These are phyloP conservation scores for Brachionus manjavacas DNA, from an alignment of 1,140 invertebrate genomes.

Conservation along the genomic window DNA sequence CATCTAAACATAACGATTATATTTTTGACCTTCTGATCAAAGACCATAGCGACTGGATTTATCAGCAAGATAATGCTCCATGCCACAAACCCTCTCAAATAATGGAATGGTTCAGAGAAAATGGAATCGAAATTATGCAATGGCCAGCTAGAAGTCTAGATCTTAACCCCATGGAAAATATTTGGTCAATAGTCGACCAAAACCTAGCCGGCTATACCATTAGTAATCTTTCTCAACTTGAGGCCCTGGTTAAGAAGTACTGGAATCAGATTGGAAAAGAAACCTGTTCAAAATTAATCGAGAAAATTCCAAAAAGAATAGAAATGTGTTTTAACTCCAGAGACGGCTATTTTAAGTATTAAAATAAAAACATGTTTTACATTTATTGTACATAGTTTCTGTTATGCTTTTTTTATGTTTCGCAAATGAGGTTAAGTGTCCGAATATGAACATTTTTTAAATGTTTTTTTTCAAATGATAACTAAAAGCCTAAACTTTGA, in stretches of 20 bases:
- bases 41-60: slow-evolving; percentile 19
- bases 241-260: not conserved
- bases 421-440: not conserved
- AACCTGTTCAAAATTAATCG: too few species aligned
- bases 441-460: not conserved
- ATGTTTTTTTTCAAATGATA: not conserved
- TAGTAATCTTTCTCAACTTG: not conserved
- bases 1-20: too few species aligned
- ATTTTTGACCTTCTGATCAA: not conserved
- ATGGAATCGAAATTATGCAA: slow-evolving; percentile 43
- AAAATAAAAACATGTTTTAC: not conserved
- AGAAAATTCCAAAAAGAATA: not conserved
- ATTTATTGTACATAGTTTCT: not conserved
- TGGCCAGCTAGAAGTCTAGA: slow-evolving; percentile 46
- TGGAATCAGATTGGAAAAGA: too few species aligned
- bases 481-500: not conserved
- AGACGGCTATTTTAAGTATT: not conserved
- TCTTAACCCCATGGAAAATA: slow-evolving; percentile 47
- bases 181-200: slow-evolving; percentile 43
- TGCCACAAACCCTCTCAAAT: slow-evolving; percentile 43
- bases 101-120: slow-evolving; percentile 42
- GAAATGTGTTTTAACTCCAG: not conserved
- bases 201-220: not conserved
- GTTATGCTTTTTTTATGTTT: not conserved
- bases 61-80: slow-evolving; percentile 44